These are phyloP conservation scores for Ptilonorhynchus violaceus DNA, from an alignment of 2,113 vertebrate species.

Conservation along the genomic window DNA sequence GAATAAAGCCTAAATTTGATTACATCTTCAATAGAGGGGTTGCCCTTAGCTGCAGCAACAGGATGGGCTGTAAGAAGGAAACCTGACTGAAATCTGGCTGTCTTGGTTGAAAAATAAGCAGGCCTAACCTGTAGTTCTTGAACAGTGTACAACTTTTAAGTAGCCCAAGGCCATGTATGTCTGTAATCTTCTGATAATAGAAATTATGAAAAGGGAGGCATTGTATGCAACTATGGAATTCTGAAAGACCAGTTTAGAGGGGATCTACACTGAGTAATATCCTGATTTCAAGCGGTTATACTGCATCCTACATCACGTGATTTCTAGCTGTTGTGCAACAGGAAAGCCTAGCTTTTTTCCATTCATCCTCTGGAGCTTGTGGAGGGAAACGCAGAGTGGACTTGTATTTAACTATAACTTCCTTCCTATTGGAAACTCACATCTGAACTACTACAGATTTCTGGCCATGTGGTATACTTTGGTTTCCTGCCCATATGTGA, in stretches of 20 bases:
- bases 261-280: background rate
- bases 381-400: background rate
- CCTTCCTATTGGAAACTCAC: background rate
- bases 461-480: background rate
- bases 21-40: background rate
- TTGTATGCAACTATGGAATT: background rate
- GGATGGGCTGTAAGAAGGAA: background rate
- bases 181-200: background rate
- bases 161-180: background rate
- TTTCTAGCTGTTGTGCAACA: background rate
- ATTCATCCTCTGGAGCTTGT: background rate
- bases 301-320: background rate
- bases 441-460: background rate
- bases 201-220: background rate
- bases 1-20: background rate
- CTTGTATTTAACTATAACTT: slow-evolving; percentile 21
- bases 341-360: background rate
- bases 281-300: background rate
- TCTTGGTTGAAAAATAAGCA: background rate
- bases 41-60: background rate
- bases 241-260: background rate
- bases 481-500: background rate
- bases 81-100: background rate
- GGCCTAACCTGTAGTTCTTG: background rate
- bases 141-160: background rate